Conservation (phyloP, 1,140 invertebrate genomes). For the Xylocopa sonorina region DNA sequence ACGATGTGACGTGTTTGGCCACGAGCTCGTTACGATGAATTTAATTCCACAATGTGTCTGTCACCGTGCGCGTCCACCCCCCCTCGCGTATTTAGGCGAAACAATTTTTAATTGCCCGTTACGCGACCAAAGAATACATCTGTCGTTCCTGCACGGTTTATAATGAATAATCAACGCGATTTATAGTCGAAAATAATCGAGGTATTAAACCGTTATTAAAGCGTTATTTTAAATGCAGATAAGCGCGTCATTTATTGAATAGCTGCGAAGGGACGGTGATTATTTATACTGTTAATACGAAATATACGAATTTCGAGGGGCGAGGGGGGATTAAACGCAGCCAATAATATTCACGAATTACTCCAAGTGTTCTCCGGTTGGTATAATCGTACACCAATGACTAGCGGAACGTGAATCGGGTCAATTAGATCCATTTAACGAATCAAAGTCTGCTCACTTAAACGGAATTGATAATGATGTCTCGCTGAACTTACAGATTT, state of each 20-base stretch:
- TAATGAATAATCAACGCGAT: no score
- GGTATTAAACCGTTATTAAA: neutral
- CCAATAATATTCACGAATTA: neutral
- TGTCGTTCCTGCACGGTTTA: no score
- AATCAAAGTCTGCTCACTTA: conserved; percentile 12
- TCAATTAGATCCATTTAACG: conserved; percentile 22
- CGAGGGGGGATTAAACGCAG: no score
- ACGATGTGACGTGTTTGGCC: no score
- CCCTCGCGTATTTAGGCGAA: neutral
- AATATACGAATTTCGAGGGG: neutral
- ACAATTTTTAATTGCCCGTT: no score
- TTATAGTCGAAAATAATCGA: neutral
- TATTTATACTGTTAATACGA: neutral
- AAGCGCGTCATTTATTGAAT: neutral
- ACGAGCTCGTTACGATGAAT: no score
- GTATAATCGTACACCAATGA: neutral
- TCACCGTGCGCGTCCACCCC: no score
- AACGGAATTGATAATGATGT: neutral
- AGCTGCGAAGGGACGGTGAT: neutral
- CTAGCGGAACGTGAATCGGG: neutral
- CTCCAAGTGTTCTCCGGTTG: neutral
- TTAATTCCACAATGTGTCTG: no score
- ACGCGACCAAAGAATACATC: no score
- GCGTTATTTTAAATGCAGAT: neutral
- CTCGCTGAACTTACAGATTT: neutral